Base-by-base conservation (phyloP, 2,113 vertebrate genomes). In the Astur gentilis region DNA sequence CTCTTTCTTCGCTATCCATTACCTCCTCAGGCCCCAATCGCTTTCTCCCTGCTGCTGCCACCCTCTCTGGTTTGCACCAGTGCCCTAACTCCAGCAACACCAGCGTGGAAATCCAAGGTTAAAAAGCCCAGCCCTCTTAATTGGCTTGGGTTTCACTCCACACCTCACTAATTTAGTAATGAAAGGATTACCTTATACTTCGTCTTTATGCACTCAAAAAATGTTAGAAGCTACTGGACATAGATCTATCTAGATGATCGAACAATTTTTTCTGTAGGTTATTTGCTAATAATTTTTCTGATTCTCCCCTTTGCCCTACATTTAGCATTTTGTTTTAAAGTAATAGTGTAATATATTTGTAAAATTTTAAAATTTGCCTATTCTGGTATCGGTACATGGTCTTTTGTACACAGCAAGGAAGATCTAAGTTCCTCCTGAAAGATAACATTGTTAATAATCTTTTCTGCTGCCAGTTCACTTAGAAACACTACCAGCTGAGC, bases 401-500 rank as follows among this genome's bases (percentile, higher is more conserved):
- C n/a, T 73, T 83, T 25, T 23, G 38, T 13, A 69, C 7, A 8
- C 31, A 4, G 6, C 0, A 0, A 90, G 29, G 47, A 69, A 84
- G 55, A 73, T 10, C 31, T 42, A 72, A 77, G 71, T 29, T 57
- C 5, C 34, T 83, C 57, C 34, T 49, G 23, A 87, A 91, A 80
- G 10, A 3, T 4, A 50, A 26, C 26, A 22, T 36, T 62, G 14
- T 32, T 67, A 55, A 29, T 49, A 72, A 71, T 13, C 12, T 81
- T 62, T 47, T 11, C 76, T 77, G n/a, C 36, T 44, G 45, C 19
- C 65, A 78, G 38, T 16, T 93, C 36, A 57, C 25, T 86, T 47
- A 50, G 0, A 1, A 80, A 64, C 1, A 0, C 36, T 10, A 20
- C 14, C 47, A 76, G 2, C 13, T 55, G 38, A 81, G 34, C 50